These are phyloP conservation scores for Luehdorfia chinensis DNA, from an alignment of 1,140 invertebrate species.

Conservation along the genomic window DNA sequence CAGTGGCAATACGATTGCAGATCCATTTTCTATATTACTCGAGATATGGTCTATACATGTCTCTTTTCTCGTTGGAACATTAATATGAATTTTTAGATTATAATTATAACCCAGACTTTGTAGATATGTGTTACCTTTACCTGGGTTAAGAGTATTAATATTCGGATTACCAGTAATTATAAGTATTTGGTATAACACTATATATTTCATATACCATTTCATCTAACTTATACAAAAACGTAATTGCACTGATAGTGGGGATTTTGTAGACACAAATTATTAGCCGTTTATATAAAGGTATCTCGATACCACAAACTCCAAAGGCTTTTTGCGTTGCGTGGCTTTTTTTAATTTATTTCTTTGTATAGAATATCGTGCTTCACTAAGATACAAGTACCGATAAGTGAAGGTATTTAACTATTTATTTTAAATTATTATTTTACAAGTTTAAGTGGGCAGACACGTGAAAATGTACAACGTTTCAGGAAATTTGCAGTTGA, in stretches of 20 bases:
- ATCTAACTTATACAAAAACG: slow-evolving; percentile 18
- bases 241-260: slow-evolving; percentile 5
- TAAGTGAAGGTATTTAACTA: too few species aligned
- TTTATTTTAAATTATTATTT: too few species aligned
- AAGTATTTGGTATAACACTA: slow-evolving; percentile 5
- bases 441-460: too few species aligned
- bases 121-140: neutral
- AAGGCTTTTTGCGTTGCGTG: neutral
- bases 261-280: slow-evolving; percentile 22
- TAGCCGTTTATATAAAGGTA: slow-evolving; percentile 14
- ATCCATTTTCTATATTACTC: slow-evolving; percentile 16
- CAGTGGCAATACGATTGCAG: slow-evolving; percentile 5
- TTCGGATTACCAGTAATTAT: slow-evolving; percentile 20
- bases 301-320: slow-evolving; percentile 21
- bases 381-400: too few species aligned
- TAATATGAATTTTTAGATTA: slow-evolving; percentile 21
- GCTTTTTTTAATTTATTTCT: neutral
- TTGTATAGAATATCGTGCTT: slow-evolving; percentile 2
- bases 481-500: too few species aligned
- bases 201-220: slow-evolving; percentile 7
- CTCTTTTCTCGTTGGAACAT: slow-evolving; percentile 16
- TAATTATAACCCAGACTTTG: slow-evolving; percentile 11
- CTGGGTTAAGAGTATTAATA: slow-evolving; percentile 16
- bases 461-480: too few species aligned
- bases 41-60: slow-evolving; percentile 25